Evolutionary conservation across 1,140 invertebrate genomes (phyloP).

Genomic region (Lordiphosa stackelbergi): DNA sequence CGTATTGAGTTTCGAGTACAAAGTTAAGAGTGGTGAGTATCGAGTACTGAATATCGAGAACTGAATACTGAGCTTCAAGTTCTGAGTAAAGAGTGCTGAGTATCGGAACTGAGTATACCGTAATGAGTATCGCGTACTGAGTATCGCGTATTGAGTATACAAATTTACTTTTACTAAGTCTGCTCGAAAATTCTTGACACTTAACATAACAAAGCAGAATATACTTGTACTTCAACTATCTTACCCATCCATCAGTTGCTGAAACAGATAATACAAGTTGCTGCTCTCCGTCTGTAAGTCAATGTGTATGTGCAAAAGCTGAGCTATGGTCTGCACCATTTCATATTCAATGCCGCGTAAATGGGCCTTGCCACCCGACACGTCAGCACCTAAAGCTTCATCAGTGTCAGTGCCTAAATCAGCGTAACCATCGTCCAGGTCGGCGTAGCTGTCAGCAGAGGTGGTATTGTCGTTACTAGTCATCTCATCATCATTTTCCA

Average conservation of each 20-base stretch:
- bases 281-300: slow-evolving; percentile 58
- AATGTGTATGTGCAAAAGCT: slow-evolving; percentile 59
- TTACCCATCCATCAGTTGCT: slow-evolving; percentile 69
- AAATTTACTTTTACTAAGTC: no score
- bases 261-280: slow-evolving; percentile 67
- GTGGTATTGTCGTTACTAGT: slow-evolving; percentile 10
- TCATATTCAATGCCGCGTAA: slow-evolving; percentile 64
- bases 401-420: slow-evolving; percentile 1
- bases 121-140: no score
- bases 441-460: slow-evolving; percentile 16
- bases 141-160: no score
- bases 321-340: slow-evolving; percentile 62
- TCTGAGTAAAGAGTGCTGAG: no score
- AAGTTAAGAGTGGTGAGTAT: no score
- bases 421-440: slow-evolving; percentile 2
- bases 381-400: not conserved
- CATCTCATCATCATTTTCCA: slow-evolving; percentile 9
- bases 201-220: no score
- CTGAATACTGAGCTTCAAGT: no score
- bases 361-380: slow-evolving; percentile 1
- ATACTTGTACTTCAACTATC: not conserved
- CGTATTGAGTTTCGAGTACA: no score
- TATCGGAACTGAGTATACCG: no score
- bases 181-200: no score
- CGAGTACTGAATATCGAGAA: no score